Percentiles rank a stretch among this genome's conserved stretches.
These are phyloP conservation scores for Hermaeophaga mercurialis DNA, from an alignment of 2,888 invertebrate genomes.

Conservation along the genomic window DNA sequence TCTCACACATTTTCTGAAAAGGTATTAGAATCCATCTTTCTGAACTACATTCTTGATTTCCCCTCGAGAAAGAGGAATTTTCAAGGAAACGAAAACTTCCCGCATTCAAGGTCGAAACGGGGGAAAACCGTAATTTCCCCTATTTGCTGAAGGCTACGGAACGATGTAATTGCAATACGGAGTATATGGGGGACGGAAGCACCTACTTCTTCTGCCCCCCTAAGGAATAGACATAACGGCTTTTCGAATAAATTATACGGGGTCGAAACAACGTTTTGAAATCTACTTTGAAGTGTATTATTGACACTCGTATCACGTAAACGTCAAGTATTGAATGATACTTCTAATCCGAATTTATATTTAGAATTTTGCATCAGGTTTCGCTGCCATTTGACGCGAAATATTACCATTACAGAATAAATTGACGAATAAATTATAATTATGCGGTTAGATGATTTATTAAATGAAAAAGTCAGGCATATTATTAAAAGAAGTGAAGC, in stretches of 20 bases:
- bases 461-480: too few relatives aligned
- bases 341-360: conserved; percentile 13
- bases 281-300: conserved; percentile 28
- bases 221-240: conserved; percentile 37
- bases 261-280: conserved; percentile 32
- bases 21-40: neutral
- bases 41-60: neutral
- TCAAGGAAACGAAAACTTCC: conserved; percentile 1
- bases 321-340: conserved; percentile 30
- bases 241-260: conserved; percentile 40
- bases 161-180: conserved; percentile 41
- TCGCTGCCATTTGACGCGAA: neutral
- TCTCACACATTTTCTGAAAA: too few relatives aligned
- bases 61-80: neutral
- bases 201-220: conserved; percentile 1
- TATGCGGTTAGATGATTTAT: too few relatives aligned
- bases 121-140: conserved; percentile 30
- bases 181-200: conserved; percentile 1
- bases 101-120: conserved; percentile 18
- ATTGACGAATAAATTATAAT: too few relatives aligned
- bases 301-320: conserved; percentile 35
- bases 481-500: too few relatives aligned
- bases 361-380: conserved; percentile 5
- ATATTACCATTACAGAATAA: too few relatives aligned
- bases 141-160: conserved; percentile 41